Evolutionary conservation across 1,140 invertebrate genomes (phyloP).

Genomic region (Leptinotarsa undecemlineata): DNA sequence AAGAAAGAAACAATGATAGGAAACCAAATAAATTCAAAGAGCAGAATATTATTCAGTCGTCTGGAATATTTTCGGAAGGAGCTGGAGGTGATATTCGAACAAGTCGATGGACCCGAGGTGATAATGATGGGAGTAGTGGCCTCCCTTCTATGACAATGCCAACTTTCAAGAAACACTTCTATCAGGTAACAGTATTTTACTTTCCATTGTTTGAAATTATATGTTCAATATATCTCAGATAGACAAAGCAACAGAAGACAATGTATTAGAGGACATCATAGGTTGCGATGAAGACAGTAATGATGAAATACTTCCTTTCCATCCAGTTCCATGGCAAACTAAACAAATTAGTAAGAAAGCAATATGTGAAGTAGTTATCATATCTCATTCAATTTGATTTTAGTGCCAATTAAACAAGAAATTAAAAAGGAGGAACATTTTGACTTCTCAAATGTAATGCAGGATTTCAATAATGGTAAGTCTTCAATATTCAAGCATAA

Average conservation of each 20-base stretch:
- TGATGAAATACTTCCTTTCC: conserved; percentile 40
- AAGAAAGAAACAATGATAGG: conserved; percentile 26
- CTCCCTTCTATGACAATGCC: conserved; percentile 34
- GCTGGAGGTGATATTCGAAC: conserved; percentile 30
- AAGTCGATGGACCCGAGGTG: not conserved
- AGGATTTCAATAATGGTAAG: too few species aligned
- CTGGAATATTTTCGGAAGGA: conserved; percentile 46
- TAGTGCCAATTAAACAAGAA: conserved; percentile 25
- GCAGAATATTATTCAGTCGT: conserved; percentile 33
- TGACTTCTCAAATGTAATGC: too few species aligned
- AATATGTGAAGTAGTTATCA: not conserved
- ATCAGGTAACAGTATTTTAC: conserved; percentile 28
- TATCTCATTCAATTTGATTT: conserved; percentile 19
- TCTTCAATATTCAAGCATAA: too few species aligned
- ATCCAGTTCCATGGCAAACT: conserved; percentile 32
- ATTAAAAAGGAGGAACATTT: conserved; percentile 22
- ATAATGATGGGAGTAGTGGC: conserved; percentile 28
- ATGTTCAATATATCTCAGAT: conserved; percentile 25
- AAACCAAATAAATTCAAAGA: conserved; percentile 34
- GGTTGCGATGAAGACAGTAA: conserved; percentile 32
- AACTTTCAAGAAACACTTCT: conserved; percentile 41
- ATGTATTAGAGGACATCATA: conserved; percentile 36
- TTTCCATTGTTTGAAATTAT: not conserved
- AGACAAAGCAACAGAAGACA: conserved; percentile 40
- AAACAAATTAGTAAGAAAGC: conserved; percentile 19